Base-by-base conservation (phyloP, 2,113 vertebrate genomes). In the Trichomycterus rosablanca region DNA sequence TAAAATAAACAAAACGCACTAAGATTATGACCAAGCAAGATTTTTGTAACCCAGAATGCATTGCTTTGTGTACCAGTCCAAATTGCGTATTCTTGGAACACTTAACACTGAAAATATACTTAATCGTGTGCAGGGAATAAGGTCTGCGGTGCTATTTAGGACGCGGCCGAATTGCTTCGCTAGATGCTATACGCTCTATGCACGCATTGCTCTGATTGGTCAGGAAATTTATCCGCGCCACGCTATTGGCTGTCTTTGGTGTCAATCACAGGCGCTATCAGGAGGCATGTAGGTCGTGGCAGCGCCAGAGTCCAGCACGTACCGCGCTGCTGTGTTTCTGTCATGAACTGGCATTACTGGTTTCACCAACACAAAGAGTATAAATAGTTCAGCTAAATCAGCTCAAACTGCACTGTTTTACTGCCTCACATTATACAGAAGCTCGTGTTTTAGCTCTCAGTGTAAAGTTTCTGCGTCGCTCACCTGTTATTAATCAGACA, bases 241-340 rank as follows among this genome's bases (percentile, higher is more conserved):
- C 39, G 10, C 65, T 55, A 83, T 84, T 85, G 81, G 85, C 24
- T 66, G 44, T 9, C 12, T n/a, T 14, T 32, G 20, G 50, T 68
- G 73, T 74, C 75, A 70, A n/a, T 74, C 58, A 23, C 5, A 10
- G 8, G 11, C 1, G 10, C 4, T 3, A 22, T 22, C 15, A 61
- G 54, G 35, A 59, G 15, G 52, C 32, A 30, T 40, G 35, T 62
- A 49, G 55, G 75, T 82, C 80, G 83, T 85, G 82, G 82, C 77
- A 73, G 5, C 68, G 61, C 71, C 2, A 51, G 59, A 65, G 67
- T n/a, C 19, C 11, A 10, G 73, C 79, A 85, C 77, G 80, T 81
- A 3, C 7, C 24, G 37, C n/a, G n/a, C n/a, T n/a, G n/a, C n/a
- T 54, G 32, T 34, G 9, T 53, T 30, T 15, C 14, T 14, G 11